Evolutionary conservation across 2,113 vertebrate species (phyloP), one percentile per base, ranked within the genome.

Genomic region (Strix uralensis): DNA sequence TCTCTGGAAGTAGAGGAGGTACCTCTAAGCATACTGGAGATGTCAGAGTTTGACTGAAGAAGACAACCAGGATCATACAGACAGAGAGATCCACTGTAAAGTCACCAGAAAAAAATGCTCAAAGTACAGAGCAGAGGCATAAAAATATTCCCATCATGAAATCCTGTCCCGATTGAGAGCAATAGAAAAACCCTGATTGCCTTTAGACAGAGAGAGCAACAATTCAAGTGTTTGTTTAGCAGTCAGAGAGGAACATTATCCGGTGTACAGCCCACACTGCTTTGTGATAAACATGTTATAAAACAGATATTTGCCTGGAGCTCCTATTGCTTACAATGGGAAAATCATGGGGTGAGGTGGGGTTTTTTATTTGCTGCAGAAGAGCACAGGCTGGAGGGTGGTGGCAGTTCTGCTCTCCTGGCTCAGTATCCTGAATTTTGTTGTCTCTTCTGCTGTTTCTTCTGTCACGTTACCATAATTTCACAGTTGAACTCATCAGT

Each of bases 221-320:
- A 74, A 75, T 66, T 92, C 81, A 78, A 92, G 44, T 86, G 88
- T 94, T 92, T 90, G 74, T 70, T 90, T 69, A 92, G 74, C 81
- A 29, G 44, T n/a, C 75, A 87, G 86, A 79, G 51, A 92, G 46
- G 85, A 94, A 93, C 85, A 74, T 94, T 90, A 58, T 74, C 66
- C 79, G 42, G 61, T 59, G 57, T 65, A 89, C 58, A 94, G 88
- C 77, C 86, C 57, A 72, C 19, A 15, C 13, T 87, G 78, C 93
- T 94, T 83, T 58, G 26, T 46, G 81, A 79, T 94, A 92, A 94
- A 89, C 83, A 82, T 21, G 47, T 91, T 87, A 79, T 94, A 97
- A 97, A 94, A 26, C 54, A 90, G 81, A 11, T 65, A 83, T 95
- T 95, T 95, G 79, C 87, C 62, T 74, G 69, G 81, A 90, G 73